Conservation (phyloP, 2,888 invertebrate species). For the Volucella bombylans region DNA sequence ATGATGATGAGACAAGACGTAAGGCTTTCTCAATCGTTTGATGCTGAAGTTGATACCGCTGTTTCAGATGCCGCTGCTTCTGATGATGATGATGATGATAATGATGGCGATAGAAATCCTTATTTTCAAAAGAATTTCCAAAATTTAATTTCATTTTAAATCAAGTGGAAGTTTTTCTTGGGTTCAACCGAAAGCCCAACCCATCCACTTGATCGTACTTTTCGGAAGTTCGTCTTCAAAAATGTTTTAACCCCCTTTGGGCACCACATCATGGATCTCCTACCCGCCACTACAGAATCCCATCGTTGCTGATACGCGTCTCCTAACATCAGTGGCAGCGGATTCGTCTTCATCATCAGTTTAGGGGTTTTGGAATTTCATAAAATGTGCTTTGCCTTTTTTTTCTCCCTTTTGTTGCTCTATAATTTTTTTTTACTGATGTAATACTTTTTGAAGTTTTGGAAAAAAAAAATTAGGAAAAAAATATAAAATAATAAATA, state of each 20-base stretch:
- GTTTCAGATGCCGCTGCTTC: neutral
- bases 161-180: constrained; percentile 72
- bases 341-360: constrained; percentile 65
- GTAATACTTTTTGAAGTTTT: constrained; percentile 55
- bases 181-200: constrained; percentile 13
- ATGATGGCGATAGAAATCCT: constrained; percentile 67
- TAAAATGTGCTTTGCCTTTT: constrained; percentile 43
- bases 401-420: neutral
- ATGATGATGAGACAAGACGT: constrained; percentile 5
- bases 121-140: constrained; percentile 67
- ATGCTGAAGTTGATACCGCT: neutral
- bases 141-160: constrained; percentile 72
- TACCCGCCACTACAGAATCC: too few species aligned
- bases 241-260: constrained; percentile 17
- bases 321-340: constrained; percentile 21
- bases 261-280: too few species aligned
- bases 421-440: neutral
- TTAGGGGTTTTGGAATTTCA: constrained; percentile 63
- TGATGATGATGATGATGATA: neutral
- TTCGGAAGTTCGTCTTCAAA: constrained; percentile 20
- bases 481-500: constrained; percentile 15
- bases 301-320: neutral
- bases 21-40: constrained; percentile 43
- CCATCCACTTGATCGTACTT: constrained; percentile 16
- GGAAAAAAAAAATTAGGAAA: neutral